Conservation (phyloP, 2,888 invertebrate genomes). For the Lottia scabra region DNA sequence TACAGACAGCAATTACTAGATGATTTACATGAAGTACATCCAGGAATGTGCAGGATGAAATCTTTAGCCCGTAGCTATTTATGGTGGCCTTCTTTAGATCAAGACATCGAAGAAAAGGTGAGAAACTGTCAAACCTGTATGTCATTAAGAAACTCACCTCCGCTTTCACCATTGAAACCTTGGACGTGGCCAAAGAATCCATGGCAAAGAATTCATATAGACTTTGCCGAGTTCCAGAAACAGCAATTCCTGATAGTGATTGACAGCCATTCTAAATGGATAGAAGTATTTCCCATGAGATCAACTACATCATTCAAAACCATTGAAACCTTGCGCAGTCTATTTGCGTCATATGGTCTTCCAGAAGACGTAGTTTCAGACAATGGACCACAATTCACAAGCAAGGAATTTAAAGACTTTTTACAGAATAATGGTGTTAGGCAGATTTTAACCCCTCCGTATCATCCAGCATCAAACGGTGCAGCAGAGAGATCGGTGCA, state of each 20-base stretch:
- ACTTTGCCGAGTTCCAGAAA: constrained; percentile 36
- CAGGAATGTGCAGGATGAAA: too few relatives aligned
- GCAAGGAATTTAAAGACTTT: too few relatives aligned
- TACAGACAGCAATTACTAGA: constrained; percentile 10
- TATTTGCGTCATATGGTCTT: too few relatives aligned
- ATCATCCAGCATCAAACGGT: too few relatives aligned
- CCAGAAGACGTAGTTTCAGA: too few relatives aligned
- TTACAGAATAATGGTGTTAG: too few relatives aligned
- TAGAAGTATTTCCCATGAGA: not conserved
- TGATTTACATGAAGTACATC: too few relatives aligned
- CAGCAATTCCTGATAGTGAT: not conserved
- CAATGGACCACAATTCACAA: too few relatives aligned
- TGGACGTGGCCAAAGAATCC: constrained; percentile 44
- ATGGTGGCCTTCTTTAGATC: constrained; percentile 41
- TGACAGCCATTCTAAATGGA: not conserved
- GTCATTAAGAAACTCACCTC: constrained; percentile 26
- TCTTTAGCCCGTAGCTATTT: too few relatives aligned
- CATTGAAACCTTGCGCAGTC: not conserved
- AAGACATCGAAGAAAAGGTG: constrained; percentile 36
- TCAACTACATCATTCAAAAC: not conserved
- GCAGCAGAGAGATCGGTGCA: too few relatives aligned
- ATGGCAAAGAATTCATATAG: constrained; percentile 49
- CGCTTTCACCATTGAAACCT: constrained; percentile 38
- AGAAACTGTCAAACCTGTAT: constrained; percentile 28
- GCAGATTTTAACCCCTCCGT: too few relatives aligned